Conservation (phyloP, 2,113 vertebrate genomes). For the Paraplagusia blochii region DNA sequence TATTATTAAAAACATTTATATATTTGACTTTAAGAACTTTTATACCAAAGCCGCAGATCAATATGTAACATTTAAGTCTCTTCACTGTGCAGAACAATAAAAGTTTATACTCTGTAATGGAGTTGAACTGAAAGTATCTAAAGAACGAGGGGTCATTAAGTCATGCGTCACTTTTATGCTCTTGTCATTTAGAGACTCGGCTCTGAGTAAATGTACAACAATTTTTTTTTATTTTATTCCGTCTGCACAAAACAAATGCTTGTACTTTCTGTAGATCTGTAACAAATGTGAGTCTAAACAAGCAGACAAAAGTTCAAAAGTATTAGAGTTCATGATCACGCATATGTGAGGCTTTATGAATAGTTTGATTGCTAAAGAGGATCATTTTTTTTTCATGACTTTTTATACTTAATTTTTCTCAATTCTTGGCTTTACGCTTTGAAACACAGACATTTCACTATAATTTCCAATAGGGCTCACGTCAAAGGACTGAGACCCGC, state of each 20-base stretch:
- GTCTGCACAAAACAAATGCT: slow-evolving; percentile 6
- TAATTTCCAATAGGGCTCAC: too few species aligned
- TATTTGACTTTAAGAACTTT: slow-evolving; percentile 9
- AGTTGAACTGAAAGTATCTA: slow-evolving; percentile 29
- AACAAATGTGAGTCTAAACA: too few species aligned
- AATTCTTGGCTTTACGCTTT: too few species aligned
- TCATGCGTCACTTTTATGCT: slow-evolving; percentile 14
- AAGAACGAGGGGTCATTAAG: slow-evolving; percentile 26
- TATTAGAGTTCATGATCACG: not conserved
- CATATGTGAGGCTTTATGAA: not conserved
- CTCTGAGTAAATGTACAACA: slow-evolving; percentile 4
- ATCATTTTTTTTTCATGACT: too few species aligned
- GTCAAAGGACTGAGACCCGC: too few species aligned
- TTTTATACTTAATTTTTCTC: too few species aligned
- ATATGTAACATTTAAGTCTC: not conserved
- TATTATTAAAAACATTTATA: too few species aligned
- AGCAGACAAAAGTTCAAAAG: too few species aligned
- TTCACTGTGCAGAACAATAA: slow-evolving; percentile 36
- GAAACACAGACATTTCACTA: too few species aligned
- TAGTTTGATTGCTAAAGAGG: too few species aligned
- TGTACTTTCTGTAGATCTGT: too few species aligned
- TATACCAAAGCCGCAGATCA: not conserved
- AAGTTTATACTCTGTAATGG: slow-evolving; percentile 42
- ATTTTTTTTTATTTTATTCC: not conserved
- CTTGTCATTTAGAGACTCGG: slow-evolving; percentile 23